Evolutionary conservation across 2,113 vertebrate species (phyloP).

Genomic region (Hypanus sabinus): DNA sequence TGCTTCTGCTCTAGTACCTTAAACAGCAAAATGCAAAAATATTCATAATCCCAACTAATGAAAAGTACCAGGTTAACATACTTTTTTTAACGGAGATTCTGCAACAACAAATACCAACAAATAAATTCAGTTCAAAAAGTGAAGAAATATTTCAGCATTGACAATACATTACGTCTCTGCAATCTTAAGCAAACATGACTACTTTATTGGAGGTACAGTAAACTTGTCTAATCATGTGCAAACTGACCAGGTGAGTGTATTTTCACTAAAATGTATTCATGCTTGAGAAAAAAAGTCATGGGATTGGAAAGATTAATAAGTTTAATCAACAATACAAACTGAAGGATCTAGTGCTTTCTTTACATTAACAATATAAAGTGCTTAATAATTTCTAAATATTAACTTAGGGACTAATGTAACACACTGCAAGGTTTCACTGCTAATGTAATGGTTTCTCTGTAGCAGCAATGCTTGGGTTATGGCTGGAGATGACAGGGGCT

Average conservation of each 20-base stretch:
- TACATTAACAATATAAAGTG: no score
- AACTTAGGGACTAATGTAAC: not conserved
- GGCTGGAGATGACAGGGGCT: no score
- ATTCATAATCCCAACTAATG: not conserved
- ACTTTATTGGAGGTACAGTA: not conserved
- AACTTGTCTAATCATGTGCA: not conserved
- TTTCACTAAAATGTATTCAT: no score
- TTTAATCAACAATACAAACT: no score
- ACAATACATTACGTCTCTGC: not conserved
- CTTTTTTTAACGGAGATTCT: not conserved
- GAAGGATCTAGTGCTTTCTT: no score
- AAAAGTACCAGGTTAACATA: no score
- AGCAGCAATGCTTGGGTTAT: no score
- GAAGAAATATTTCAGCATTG: not conserved
- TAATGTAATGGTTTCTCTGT: no score
- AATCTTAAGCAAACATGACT: not conserved
- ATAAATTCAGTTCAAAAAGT: not conserved
- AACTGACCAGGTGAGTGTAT: not conserved
- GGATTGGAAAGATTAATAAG: no score
- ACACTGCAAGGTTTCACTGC: no score
- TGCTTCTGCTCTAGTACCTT: conserved; percentile 58
- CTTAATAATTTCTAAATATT: not conserved
- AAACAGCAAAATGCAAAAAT: conserved; percentile 1
- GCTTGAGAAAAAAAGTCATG: no score
- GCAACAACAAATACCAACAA: not conserved